Evolutionary conservation across 1,140 invertebrate species (phyloP).

Genomic region (Sogatella furcifera): DNA sequence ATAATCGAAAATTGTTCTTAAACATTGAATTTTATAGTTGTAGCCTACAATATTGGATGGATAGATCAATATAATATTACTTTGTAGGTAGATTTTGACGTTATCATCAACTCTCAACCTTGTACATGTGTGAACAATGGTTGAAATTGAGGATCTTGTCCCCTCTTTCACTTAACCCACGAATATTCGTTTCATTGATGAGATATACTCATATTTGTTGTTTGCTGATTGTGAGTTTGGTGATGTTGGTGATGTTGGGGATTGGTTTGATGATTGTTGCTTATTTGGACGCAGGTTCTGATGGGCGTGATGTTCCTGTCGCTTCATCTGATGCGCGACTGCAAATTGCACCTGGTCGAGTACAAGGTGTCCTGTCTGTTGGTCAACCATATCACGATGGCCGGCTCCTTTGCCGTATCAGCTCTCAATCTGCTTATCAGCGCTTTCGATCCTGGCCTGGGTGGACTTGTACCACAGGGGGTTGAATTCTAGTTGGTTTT

Average conservation of each 20-base stretch:
- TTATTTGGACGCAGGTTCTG: slow-evolving; percentile 30
- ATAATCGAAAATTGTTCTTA: no score
- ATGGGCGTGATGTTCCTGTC: slow-evolving; percentile 54
- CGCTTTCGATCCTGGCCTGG: slow-evolving; percentile 52
- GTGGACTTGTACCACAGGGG: slow-evolving; percentile 8
- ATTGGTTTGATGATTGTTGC: slow-evolving; percentile 54
- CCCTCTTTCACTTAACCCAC: no score
- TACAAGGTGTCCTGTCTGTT: slow-evolving; percentile 52
- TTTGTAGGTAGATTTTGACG: no score
- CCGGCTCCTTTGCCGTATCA: slow-evolving; percentile 57
- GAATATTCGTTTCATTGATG: no score
- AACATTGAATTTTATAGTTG: no score
- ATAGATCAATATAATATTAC: no score
- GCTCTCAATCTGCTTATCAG: slow-evolving; percentile 67
- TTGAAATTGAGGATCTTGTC: no score
- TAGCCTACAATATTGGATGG: no score
- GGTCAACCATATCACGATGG: slow-evolving; percentile 61
- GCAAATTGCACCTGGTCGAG: slow-evolving; percentile 53
- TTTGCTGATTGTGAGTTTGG: no score
- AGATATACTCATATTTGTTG: no score
- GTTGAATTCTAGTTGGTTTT: not conserved
- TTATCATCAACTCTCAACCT: no score
- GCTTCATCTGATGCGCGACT: slow-evolving; percentile 61
- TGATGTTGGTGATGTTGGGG: not conserved
- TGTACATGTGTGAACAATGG: no score